Percentiles rank a stretch among this genome's conserved stretches.
phyloP scores from a whole-genome alignment of 2,113 vertebrate genomes.

The Origma solitaria region DNA sequence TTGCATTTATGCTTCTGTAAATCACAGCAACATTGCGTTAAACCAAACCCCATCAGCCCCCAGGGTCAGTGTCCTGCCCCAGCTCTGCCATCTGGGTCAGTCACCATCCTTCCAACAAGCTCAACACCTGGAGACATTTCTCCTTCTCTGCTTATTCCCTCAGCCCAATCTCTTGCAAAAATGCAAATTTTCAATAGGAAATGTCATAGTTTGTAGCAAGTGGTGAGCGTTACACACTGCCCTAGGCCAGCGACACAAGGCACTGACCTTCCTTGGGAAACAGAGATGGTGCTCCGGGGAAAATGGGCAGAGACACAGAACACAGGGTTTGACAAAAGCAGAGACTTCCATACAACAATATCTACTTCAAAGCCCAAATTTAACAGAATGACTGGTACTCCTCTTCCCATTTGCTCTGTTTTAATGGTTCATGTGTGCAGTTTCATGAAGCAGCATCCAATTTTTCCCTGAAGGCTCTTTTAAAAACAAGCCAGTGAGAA shows the following conservation, averaged over 20 bases:
- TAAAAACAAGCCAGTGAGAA: not conserved
- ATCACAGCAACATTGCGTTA: rapidly evolving
- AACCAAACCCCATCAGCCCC: not conserved
- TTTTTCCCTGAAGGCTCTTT: not conserved
- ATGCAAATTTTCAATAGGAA: rapidly evolving
- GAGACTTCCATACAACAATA: not conserved
- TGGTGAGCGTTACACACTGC: not conserved
- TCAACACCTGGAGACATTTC: rapidly evolving
- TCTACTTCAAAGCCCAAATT: not conserved
- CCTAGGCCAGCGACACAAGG: not conserved
- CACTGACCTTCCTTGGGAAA: not conserved
- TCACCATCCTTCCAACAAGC: not conserved
- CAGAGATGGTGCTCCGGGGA: rapidly evolving
- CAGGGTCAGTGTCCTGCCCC: not conserved
- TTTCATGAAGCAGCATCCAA: not conserved
- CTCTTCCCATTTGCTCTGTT: not conserved
- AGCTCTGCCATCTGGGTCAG: rapidly evolving
- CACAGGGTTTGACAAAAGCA: not conserved
- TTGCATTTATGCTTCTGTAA: not conserved
- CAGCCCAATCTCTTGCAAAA: not conserved
- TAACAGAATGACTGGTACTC: not conserved
- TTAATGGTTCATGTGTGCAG: not conserved
- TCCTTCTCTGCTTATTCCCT: not conserved
- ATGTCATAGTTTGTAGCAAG: not conserved
- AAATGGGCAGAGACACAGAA: rapidly evolving